These are phyloP conservation scores for Ficedula albicollis DNA, from an alignment of 2,797 vertebrate genomes.

Conservation along the genomic window DNA sequence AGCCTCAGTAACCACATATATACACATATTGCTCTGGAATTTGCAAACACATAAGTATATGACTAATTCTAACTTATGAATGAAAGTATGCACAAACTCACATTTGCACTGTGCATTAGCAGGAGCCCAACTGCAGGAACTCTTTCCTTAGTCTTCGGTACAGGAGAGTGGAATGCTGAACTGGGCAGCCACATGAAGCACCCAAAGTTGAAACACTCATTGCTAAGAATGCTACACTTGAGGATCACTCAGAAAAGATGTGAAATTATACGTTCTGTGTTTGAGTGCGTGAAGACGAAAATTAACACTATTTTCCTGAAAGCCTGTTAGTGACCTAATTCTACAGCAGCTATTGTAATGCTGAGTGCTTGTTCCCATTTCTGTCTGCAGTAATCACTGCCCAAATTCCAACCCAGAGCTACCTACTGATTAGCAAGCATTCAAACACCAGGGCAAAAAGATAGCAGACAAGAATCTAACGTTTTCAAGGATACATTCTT, in stretches of 20 bases:
- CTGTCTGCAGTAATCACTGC: not conserved
- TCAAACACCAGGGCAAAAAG: not conserved
- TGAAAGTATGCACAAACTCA: not conserved
- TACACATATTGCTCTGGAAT: not conserved
- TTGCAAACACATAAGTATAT: not conserved
- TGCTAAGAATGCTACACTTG: not conserved
- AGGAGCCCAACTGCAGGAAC: not conserved
- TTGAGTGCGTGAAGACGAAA: not conserved
- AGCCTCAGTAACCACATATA: not conserved
- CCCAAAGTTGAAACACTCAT: not conserved
- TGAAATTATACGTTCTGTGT: not conserved
- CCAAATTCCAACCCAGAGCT: not conserved
- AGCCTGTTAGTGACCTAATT: not conserved
- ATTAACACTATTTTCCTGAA: not conserved
- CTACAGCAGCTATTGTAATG: not conserved
- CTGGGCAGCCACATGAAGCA: not conserved
- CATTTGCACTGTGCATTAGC: not conserved
- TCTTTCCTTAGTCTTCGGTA: not conserved
- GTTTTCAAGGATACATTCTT: not conserved
- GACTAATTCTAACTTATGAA: not conserved
- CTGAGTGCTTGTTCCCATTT: not conserved
- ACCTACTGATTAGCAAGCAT: not conserved
- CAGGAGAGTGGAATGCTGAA: not conserved
- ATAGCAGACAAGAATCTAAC: not conserved
- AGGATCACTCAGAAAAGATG: not conserved